Evolutionary conservation across 2,797 vertebrate genomes (phyloP), one percentile per base, ranked within the genome.

Genomic region (Anguilla marmorata): DNA sequence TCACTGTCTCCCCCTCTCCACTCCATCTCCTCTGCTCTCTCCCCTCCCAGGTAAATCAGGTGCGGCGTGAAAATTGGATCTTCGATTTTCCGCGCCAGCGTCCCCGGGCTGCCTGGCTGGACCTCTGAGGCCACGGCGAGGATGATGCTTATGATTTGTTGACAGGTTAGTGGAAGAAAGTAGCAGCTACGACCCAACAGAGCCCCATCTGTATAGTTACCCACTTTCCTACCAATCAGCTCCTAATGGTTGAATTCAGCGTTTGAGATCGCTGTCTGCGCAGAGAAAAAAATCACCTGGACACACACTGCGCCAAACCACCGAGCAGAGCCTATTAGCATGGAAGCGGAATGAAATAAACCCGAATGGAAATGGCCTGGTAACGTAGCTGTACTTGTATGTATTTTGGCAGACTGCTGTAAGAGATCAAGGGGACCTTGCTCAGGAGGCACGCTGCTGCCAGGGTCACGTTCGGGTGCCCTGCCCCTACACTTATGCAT

Each of bases 101-200:
- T 72, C 27, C 69, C 27, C 69, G n/a, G 2, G 27, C 27, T 45
- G 74, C 19, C 86, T 30, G 72, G 79, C 76, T 95, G 93, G 95
- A 94, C 95, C 94, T 92, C 91, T 60, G 91, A 93, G 93, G 94
- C 90, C 90, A 91, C 91, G 93, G 92, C 92, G 89, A 91, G 93
- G 94, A 95, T 96, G 96, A 96, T 95, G 92, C 93, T 93, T 95
- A 94, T 95, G 93, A 96, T 96, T 95, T 95, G 92, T 93, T 92
- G 89, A 89, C 90, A 92, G 92, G 93, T 95, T 92, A 91, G 92
- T 87, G 86, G 91, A 88, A 93, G 90, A 95, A 95, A 95, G 94
- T 93, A 92, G 91, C 90, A 92, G 93, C 92, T 92, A 90, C 92
- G 86, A 83, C 87, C 89, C 89, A 91, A 91, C 93, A 95, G 90